These are phyloP conservation scores for Alentia gelatinosa DNA, from an alignment of 2,888 invertebrate species.

Conservation along the genomic window DNA sequence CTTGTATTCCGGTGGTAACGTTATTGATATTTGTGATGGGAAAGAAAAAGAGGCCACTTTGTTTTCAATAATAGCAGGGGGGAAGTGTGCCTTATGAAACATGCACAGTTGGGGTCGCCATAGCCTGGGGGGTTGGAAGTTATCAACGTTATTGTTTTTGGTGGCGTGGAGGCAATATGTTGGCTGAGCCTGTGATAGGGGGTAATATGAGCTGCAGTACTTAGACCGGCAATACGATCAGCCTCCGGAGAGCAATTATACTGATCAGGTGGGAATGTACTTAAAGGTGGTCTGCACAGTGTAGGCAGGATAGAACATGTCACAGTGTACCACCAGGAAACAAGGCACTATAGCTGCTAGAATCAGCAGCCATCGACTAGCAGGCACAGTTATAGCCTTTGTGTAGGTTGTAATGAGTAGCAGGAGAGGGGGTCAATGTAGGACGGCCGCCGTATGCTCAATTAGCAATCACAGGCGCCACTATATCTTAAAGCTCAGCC, in stretches of 20 bases:
- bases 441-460: background rate
- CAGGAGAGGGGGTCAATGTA: background rate
- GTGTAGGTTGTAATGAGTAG: background rate
- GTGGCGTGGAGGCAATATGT: slow-evolving; percentile 10
- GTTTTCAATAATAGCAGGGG: slow-evolving; percentile 8
- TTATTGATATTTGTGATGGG: slow-evolving; percentile 23
- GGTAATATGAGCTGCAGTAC: slow-evolving; percentile 37
- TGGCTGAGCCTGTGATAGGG: background rate
- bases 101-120: background rate
- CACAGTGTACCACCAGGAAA: background rate
- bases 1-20: background rate
- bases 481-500: background rate
- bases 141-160: slow-evolving; percentile 42
- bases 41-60: background rate
- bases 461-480: background rate
- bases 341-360: background rate
- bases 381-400: background rate
- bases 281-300: slow-evolving; percentile 47
- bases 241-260: slow-evolving; percentile 43
- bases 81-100: background rate
- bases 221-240: slow-evolving; percentile 31
- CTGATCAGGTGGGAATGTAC: slow-evolving; percentile 50
- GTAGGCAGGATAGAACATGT: slow-evolving; percentile 26
- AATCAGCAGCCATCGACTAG: background rate
- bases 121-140: slow-evolving; percentile 2